These are phyloP conservation scores for Marisa cornuarietis DNA, from an alignment of 1,140 invertebrate species.

Conservation along the genomic window DNA sequence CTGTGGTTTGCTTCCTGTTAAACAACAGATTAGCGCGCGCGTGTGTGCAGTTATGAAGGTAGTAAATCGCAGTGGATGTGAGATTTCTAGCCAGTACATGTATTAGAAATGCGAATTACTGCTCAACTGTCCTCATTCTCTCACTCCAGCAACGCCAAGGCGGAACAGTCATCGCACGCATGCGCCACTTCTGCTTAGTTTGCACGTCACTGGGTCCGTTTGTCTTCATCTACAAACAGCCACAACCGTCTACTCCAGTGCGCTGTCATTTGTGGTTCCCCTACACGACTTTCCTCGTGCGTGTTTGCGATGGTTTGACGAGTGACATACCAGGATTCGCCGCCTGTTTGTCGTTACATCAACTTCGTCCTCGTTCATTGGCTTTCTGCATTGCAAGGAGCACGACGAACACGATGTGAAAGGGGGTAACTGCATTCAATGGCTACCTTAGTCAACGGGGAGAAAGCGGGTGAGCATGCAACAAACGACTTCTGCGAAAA, in stretches of 20 bases:
- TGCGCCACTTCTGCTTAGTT: conserved; percentile 25
- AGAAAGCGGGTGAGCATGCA: conserved; percentile 34
- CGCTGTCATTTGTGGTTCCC: background rate
- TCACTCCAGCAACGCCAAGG: conserved; percentile 4
- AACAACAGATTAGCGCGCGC: background rate
- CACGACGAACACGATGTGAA: conserved; percentile 7
- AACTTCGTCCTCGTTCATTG: too few relatives aligned
- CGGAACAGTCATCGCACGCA: conserved; percentile 14
- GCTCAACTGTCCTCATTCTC: background rate
- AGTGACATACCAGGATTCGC: too few relatives aligned
- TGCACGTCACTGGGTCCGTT: conserved; percentile 25
- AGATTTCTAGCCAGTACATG: background rate
- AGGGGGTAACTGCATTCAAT: conserved; percentile 3
- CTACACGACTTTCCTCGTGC: background rate
- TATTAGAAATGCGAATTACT: background rate
- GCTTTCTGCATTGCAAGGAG: too few relatives aligned
- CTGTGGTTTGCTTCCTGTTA: background rate
- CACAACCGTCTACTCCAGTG: too few relatives aligned
- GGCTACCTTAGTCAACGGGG: conserved; percentile 52
- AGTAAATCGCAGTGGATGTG: background rate
- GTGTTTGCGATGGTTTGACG: background rate
- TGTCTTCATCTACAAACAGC: conserved; percentile 5
- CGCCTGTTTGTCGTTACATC: too few relatives aligned
- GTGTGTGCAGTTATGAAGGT: background rate
- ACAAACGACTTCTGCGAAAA: conserved; percentile 84